These are phyloP conservation scores for Eospalax fontanierii DNA, from an alignment of 2,797 vertebrate genomes.

Conservation along the genomic window DNA sequence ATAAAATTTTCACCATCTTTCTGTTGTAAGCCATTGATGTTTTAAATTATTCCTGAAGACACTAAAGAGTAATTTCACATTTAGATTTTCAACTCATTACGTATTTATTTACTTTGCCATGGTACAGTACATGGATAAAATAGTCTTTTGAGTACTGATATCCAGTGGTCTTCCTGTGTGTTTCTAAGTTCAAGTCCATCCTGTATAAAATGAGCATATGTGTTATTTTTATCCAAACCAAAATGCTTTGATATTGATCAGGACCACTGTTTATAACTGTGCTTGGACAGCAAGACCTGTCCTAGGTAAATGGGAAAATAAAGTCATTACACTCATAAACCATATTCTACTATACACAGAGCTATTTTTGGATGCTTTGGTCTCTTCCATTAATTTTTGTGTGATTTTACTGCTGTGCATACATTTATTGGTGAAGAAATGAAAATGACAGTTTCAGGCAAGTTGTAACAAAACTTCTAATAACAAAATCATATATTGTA, in stretches of 20 bases:
- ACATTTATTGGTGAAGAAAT: conserved; percentile 4
- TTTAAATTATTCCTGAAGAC: conserved; percentile 25
- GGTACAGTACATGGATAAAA: background rate
- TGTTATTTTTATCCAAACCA: background rate
- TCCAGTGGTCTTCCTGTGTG: background rate
- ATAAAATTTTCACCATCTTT: background rate
- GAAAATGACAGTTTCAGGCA: background rate
- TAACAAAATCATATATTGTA: background rate
- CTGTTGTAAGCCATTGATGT: background rate
- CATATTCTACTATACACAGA: background rate
- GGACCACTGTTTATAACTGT: background rate
- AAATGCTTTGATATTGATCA: background rate
- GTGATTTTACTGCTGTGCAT: too few relatives aligned
- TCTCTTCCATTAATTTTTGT: background rate
- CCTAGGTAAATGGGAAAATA: background rate
- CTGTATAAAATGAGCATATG: background rate
- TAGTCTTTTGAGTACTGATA: background rate
- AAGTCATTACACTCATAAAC: background rate
- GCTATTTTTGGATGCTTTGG: background rate
- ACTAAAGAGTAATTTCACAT: conserved; percentile 3
- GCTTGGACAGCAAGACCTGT: background rate
- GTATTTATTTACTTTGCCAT: background rate
- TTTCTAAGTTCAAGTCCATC: background rate
- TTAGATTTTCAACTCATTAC: conserved; percentile 15
- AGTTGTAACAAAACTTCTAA: background rate